Evolutionary conservation across 2,797 vertebrate genomes (phyloP).

Genomic region (Acropternis orthonyx): DNA sequence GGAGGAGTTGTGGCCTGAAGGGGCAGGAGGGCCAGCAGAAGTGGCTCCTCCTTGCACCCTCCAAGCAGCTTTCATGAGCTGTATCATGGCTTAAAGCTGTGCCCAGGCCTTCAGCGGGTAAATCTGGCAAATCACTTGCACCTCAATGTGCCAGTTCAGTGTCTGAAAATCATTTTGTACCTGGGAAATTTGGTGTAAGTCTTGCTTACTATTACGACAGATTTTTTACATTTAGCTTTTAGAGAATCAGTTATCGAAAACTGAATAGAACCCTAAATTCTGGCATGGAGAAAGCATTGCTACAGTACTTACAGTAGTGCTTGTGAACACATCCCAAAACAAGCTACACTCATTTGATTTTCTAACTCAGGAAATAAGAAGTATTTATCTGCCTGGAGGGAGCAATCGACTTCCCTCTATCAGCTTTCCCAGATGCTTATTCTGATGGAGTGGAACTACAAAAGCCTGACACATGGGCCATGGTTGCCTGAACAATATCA

Average conservation of each 20-base stretch:
- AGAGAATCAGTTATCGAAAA: neutral
- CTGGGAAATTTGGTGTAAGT: neutral
- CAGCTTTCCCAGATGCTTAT: neutral
- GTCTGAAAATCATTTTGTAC: neutral
- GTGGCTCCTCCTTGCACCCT: neutral
- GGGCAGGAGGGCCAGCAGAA: neutral
- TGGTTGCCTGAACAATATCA: neutral
- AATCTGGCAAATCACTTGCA: neutral
- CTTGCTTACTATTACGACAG: neutral
- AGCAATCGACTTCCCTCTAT: neutral
- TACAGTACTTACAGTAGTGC: neutral
- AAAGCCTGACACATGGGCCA: neutral
- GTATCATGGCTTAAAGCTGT: neutral
- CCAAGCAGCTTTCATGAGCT: neutral
- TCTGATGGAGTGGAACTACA: neutral
- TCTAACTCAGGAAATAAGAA: neutral
- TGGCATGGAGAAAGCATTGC: rapidly evolving
- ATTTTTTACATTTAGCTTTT: neutral
- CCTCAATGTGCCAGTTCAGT: neutral
- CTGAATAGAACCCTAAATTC: neutral
- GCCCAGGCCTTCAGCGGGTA: neutral
- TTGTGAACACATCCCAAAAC: neutral
- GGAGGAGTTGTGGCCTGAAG: neutral
- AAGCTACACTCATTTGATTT: neutral
- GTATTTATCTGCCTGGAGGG: neutral